Evolutionary conservation across 2,113 vertebrate genomes (phyloP).

Genomic region (Rhinolophus ferrumequinum): DNA sequence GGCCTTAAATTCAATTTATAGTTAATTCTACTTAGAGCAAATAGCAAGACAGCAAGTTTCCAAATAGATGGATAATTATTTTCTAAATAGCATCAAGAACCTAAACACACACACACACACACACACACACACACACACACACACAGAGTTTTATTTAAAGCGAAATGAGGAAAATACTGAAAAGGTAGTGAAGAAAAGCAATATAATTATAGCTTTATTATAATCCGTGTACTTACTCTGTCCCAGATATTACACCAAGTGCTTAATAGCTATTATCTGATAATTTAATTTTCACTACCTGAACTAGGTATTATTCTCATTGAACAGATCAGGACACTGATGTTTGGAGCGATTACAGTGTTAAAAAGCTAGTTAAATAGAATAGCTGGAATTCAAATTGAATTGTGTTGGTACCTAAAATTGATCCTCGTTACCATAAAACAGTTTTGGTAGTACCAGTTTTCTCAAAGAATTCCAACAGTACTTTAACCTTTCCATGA

Average conservation of each 20-base stretch:
- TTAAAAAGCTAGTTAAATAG: neutral
- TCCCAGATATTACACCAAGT: neutral
- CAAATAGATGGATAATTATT: neutral
- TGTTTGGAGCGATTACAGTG: neutral
- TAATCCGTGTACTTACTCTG: neutral
- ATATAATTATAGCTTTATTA: neutral
- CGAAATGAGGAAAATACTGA: neutral
- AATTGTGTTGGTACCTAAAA: neutral
- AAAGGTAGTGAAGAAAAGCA: neutral
- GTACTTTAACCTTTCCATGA: neutral
- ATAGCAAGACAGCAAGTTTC: neutral
- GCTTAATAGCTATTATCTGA: neutral
- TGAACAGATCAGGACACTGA: neutral
- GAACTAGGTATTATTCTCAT: neutral
- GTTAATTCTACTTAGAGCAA: constrained; percentile 45
- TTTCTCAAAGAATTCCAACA: neutral
- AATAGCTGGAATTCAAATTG: neutral
- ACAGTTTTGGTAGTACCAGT: neutral
- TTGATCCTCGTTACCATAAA: neutral
- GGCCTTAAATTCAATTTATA: constrained; percentile 24
- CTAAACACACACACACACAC: too few species aligned
- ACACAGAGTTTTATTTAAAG: neutral
- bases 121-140: too few species aligned
- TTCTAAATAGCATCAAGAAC: neutral
- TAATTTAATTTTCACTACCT: neutral